Base-by-base conservation (phyloP, 2,797 vertebrate species). In the Myotis myotis region DNA sequence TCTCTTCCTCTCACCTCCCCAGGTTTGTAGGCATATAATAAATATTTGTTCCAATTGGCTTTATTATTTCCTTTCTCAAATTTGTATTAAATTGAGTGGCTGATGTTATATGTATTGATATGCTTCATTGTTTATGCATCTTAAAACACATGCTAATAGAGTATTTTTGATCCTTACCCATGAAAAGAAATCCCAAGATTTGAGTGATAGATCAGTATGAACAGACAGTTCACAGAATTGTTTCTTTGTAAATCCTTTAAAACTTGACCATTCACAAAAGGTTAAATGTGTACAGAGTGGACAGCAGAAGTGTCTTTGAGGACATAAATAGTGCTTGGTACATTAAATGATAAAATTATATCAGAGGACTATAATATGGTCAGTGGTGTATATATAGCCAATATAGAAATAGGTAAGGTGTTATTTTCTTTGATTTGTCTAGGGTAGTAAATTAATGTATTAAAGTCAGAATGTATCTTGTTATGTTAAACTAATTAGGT, bases 1-100 rank as follows among this genome's bases (percentile, higher is more conserved):
- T 87, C n/a, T 76, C 49, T 20, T 38, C 20, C 30, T 8, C 23
- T 8, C 6, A 6, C 3, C 4, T 23, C 22, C 23, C 30, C 33
- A 23, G 70, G 87, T 79, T 87, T 91, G 60, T 91, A 81, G 57
- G 8, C 74, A 44, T 66, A 19, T 78, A 75, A 64, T 86, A 85
- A 85, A 68, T 72, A 47, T 53, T 70, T 68, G 71, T 80, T 76
- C 30, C 55, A 70, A 85, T 87, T 75, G 92, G n/a, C 19, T 30
- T 51, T 84, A 44, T 84, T 83, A 76, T 75, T 91, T 82, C 4
- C 16, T 91, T 95, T 53, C 38, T 83, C 81, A 95, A 71, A 51
- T 84, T 51, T 92, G 11, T 53, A 71, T 86, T 87, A 92, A 76
- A 83, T 72, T 68, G 55, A 74, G 33, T 82, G 38, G 44, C 62